Evolutionary conservation across 2,797 vertebrate species (phyloP).

Genomic region (Lagodon rhomboides): DNA sequence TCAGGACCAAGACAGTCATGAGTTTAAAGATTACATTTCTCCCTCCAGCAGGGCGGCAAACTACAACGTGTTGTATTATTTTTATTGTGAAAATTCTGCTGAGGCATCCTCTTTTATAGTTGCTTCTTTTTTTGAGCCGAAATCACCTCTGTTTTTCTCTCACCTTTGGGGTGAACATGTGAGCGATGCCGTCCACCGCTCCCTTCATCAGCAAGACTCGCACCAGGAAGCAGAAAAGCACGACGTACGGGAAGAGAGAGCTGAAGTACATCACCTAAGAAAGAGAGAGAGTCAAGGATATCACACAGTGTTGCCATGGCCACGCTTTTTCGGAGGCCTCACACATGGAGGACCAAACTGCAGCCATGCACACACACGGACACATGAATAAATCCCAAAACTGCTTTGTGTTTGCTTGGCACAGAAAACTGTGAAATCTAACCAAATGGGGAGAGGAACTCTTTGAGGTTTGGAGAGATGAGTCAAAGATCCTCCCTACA

Average conservation of each 20-base stretch:
- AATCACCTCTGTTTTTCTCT: conserved; percentile 35
- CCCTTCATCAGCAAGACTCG: conserved; percentile 93
- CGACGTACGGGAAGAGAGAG: conserved; percentile 97
- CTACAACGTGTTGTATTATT: not conserved
- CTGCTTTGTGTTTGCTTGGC: conserved; percentile 55
- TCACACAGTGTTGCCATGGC: conserved; percentile 73
- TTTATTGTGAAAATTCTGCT: not conserved
- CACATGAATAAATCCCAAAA: conserved; percentile 38
- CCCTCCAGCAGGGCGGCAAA: not conserved
- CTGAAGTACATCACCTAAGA: conserved; percentile 99
- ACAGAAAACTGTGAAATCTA: conserved; percentile 51
- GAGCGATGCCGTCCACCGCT: conserved; percentile 94
- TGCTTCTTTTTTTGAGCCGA: not conserved
- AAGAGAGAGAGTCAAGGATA: conserved; percentile 41
- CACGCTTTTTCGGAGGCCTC: conserved; percentile 55
- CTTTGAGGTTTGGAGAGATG: conserved; percentile 38
- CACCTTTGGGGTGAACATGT: conserved; percentile 99
- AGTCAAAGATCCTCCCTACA: conserved; percentile 47
- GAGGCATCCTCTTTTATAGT: not conserved
- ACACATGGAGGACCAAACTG: conserved; percentile 43
- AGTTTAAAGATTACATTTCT: not conserved
- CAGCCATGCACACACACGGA: conserved; percentile 25
- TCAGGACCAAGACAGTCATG: not conserved
- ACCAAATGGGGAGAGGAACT: conserved; percentile 53
- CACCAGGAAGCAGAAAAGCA: conserved; percentile 97